Percentiles rank a stretch among this genome's conserved stretches.
Conservation (phyloP, 2,888 invertebrate genomes). For the Corythucha ciliata region DNA sequence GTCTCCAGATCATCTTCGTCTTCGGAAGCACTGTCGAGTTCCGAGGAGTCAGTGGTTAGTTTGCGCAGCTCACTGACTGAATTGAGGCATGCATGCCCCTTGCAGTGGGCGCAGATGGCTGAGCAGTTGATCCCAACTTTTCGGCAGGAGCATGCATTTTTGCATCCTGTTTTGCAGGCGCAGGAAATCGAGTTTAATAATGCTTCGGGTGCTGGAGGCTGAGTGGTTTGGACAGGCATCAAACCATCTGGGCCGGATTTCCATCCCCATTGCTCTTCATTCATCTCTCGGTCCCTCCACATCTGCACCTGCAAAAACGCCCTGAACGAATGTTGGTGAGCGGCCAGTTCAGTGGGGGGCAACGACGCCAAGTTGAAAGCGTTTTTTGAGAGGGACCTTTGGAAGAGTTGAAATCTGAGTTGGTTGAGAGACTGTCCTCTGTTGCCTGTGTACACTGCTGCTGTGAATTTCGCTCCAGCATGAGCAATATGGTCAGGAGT, state of each 20-base stretch:
- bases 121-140: slow-evolving; percentile 7
- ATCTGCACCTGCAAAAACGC: slow-evolving; percentile 3
- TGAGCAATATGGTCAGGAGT: neutral
- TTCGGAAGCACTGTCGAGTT: neutral
- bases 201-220: slow-evolving; percentile 11
- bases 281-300: slow-evolving; percentile 3
- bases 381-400: slow-evolving; percentile 3
- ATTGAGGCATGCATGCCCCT: slow-evolving; percentile 3
- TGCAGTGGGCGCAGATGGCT: neutral
- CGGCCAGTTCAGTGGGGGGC: slow-evolving; percentile 12
- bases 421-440: neutral
- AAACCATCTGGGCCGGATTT: neutral
- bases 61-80: neutral
- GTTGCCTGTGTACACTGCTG: neutral
- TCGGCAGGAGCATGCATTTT: slow-evolving; percentile 1
- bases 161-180: slow-evolving; percentile 5
- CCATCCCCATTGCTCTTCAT: slow-evolving; percentile 13
- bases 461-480: slow-evolving; percentile 2
- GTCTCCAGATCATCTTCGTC: slow-evolving; percentile 2
- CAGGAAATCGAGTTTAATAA: slow-evolving; percentile 5
- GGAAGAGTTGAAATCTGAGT: neutral
- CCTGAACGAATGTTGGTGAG: slow-evolving; percentile 7
- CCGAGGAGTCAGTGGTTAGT: neutral
- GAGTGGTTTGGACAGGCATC: neutral
- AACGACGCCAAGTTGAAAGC: slow-evolving; percentile 1